phyloP scores from a whole-genome alignment of 2,113 vertebrate species.

The Neolamprologus brichardi region DNA sequence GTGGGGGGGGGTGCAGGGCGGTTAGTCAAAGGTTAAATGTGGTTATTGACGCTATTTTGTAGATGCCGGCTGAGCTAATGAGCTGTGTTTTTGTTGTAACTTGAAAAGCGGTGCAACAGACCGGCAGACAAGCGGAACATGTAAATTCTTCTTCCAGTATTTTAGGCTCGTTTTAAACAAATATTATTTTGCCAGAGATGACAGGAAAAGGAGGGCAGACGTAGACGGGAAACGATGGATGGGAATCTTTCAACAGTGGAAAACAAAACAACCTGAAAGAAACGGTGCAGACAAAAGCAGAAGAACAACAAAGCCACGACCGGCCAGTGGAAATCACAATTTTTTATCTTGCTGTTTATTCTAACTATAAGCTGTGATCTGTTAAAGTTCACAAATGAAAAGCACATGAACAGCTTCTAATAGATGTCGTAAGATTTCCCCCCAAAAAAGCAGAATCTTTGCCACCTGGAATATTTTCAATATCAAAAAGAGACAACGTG shows the following conservation, averaged over 20 bases:
- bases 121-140: background rate
- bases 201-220: background rate
- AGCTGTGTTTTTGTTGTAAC: background rate
- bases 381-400: background rate
- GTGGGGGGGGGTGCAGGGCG: background rate
- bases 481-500: background rate
- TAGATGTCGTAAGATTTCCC: background rate
- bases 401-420: background rate
- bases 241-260: background rate
- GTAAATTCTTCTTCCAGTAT: background rate
- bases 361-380: background rate
- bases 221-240: background rate
- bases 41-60: background rate
- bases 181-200: background rate
- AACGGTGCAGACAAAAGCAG: background rate
- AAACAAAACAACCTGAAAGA: background rate
- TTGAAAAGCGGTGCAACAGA: background rate
- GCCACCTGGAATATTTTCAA: background rate
- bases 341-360: background rate
- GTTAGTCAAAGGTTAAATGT: background rate
- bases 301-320: background rate
- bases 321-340: background rate
- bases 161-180: background rate
- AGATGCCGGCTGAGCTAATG: background rate
- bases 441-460: rapidly evolving